Percentiles rank a stretch among this genome's conserved stretches.
Evolutionary conservation across 2,888 invertebrate genomes (phyloP).

Genomic region (Drosophila prolongata): DNA sequence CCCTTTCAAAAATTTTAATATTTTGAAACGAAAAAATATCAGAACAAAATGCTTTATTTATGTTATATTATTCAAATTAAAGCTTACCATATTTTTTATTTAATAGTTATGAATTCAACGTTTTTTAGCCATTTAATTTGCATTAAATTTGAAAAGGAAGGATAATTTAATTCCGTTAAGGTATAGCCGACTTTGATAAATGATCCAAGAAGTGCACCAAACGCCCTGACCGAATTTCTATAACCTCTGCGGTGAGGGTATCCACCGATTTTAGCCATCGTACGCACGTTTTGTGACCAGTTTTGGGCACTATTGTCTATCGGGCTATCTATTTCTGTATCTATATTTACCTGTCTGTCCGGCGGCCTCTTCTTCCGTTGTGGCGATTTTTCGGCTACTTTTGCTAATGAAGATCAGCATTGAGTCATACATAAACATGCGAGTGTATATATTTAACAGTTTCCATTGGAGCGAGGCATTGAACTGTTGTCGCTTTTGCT

Average conservation of each 20-base stretch:
- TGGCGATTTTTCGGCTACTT: slow-evolving; percentile 35
- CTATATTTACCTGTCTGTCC: slow-evolving; percentile 21
- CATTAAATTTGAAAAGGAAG: not conserved
- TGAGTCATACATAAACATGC: slow-evolving; percentile 57
- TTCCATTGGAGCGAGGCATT: slow-evolving; percentile 69
- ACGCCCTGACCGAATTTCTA: slow-evolving; percentile 36
- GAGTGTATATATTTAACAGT: slow-evolving; percentile 12
- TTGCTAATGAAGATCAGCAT: slow-evolving; percentile 67
- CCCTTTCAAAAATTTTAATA: no score
- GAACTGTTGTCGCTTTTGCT: slow-evolving; percentile 54
- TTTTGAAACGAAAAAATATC: not conserved
- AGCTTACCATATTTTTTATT: not conserved
- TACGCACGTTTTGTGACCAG: slow-evolving; percentile 65
- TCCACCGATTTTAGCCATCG: slow-evolving; percentile 37
- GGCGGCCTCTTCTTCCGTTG: slow-evolving; percentile 34
- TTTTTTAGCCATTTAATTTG: not conserved
- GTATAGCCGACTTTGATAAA: slow-evolving; percentile 1
- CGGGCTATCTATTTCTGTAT: slow-evolving; percentile 10
- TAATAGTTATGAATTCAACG: no score
- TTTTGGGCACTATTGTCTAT: slow-evolving; percentile 62
- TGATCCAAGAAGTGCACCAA: slow-evolving; percentile 16
- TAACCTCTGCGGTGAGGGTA: slow-evolving; percentile 45
- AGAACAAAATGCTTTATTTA: not conserved
- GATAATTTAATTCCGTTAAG: not conserved
- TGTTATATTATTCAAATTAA: not conserved